Conservation (phyloP, 2,113 vertebrate genomes). For the Falcunculus frontatus region DNA sequence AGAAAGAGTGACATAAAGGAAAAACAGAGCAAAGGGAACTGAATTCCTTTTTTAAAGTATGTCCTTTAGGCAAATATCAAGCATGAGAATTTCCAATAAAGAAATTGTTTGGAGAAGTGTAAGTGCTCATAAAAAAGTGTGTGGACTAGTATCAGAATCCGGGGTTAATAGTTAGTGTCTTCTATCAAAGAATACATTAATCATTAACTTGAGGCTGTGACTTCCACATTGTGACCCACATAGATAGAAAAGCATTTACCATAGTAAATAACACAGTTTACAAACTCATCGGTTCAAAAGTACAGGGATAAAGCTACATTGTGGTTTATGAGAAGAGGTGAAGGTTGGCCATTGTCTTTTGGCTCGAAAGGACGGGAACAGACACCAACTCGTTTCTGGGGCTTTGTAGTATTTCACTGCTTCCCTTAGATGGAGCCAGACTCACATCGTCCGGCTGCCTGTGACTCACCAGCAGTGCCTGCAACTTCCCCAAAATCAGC, state of each 20-base stretch:
- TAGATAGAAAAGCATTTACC: not conserved
- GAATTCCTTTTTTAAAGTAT: not conserved
- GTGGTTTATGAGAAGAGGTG: not conserved
- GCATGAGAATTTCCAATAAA: not conserved
- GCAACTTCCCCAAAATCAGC: not conserved
- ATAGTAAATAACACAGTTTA: not conserved
- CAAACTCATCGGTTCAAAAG: not conserved
- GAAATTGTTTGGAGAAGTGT: not conserved
- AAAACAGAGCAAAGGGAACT: not conserved
- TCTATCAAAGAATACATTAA: not conserved
- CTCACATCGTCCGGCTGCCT: not conserved
- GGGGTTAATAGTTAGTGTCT: not conserved
- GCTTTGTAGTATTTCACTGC: not conserved
- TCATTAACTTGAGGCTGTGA: not conserved
- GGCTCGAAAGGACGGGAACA: not conserved
- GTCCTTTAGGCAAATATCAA: not conserved
- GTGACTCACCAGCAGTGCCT: not conserved
- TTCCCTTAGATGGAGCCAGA: conserved; percentile 55
- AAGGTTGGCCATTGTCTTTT: not conserved
- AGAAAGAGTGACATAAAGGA: not conserved
- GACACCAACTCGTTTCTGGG: not conserved
- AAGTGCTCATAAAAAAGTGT: not conserved
- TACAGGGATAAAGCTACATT: not conserved
- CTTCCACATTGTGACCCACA: not conserved
- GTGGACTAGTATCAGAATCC: not conserved